Base-by-base conservation (phyloP, 2,888 invertebrate species). In the Acanthopleura granulata region DNA sequence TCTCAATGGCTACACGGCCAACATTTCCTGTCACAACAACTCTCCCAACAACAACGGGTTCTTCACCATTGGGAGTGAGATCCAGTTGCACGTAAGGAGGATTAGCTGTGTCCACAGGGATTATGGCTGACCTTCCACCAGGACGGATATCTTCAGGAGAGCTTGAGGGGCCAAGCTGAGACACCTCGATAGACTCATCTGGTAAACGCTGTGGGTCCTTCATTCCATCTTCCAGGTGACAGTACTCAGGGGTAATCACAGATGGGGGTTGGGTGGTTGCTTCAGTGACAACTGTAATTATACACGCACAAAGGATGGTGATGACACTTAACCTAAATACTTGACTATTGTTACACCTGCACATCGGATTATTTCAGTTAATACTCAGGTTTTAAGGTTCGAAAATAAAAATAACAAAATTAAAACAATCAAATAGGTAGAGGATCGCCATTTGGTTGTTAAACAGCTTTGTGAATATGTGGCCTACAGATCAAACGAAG, bases 101-200 rank as follows among this genome's bases (percentile, higher is more conserved):
- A n/a, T 22, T 22, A 18, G 18, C 57, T 18, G 18, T 57, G n/a
- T 57, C 57, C 18, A 22, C 57, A 57, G n/a, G 18, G 57, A 57
- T 57, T 22, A 57, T n/a, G 22, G 57, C 57, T n/a, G 18, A 57
- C 22, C 12, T 57, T n/a, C 57, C 57, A 9, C 12, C 57, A 57
- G 73, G 73, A 22, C 73, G 73, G 18, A 73, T 73, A 6, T 73
- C 49, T 16, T n/a, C 9, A 0, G n/a, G 14, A 30, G 73, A 61
- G 12, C 40, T 40, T 15, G 11, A 16, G 14, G 40, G 57, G 29
- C 25, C 29, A n/a, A 73, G 29, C 11, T 57, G 61, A 27, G 73
- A 61, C 40, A 61, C 62, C 11, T 4, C 25, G 40, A 73, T 73
- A 30, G 15, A 15, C 0, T 16, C 18, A 22, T 73, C 62, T 4